Evolutionary conservation across 2,888 invertebrate species (phyloP), one percentile per base, ranked within the genome.

Genomic region (Augochlorella aurata): DNA sequence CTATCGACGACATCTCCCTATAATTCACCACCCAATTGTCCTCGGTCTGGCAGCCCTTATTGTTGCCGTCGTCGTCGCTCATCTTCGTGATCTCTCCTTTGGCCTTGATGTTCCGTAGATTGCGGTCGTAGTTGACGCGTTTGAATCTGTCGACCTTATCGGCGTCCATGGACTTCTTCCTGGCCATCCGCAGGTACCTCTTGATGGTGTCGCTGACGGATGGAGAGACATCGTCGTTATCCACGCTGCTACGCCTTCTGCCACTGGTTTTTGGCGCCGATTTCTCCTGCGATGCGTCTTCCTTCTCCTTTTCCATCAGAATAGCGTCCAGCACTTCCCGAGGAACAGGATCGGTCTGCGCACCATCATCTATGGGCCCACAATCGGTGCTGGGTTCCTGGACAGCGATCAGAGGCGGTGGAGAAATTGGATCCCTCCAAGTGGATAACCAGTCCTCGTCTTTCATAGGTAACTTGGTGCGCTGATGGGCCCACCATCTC

Each of bases 201-300:
- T 97, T 97, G 82, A 98, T 97, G 0, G 97, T 97, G 91, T 97
- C 97, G 91, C 97, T 97, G 45, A 98, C 97, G 0, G 97, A 97
- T 83, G 97, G 97, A 0, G 97, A 97, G 0, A 97, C 96, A 90
- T 97, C 97, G 90, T 97, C 97, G 92, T 97, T 96, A 91, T 97
- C 97, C 18, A 97, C 96, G 91, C 97, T 97, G 88, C 97, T 97
- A 89, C 96, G 95, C 67, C 97, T 95, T 10, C 96, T 94, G 24
- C 94, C 89, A 0, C 81, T 44, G 93, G 94, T 74, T 94, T 94
- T 75, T 89, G 92, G 70, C 7, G 4, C 38, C 10, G 84, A 4
- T 73, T 85, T 49, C 87, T 94, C 82, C 82, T 85, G 95, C 71
- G 94, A 94, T 5, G 68, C 74, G 4, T 93, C 91, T 2, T 94